Evolutionary conservation across 2,888 invertebrate genomes (phyloP), one percentile per base, ranked within the genome.

Genomic region (Eretmocerus hayati): DNA sequence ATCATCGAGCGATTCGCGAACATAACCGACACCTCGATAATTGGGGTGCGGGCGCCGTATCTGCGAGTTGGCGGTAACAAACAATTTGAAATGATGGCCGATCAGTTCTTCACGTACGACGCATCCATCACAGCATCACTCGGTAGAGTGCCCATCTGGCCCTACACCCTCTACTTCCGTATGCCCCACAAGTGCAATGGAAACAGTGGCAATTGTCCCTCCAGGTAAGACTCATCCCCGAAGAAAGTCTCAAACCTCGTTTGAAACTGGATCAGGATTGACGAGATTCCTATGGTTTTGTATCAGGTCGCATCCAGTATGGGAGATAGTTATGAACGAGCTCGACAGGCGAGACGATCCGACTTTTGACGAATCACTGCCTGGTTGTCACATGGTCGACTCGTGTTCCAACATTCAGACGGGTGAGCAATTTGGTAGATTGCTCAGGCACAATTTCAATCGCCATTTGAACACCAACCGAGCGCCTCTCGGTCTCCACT

Each of bases 321-420:
- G 93, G 93, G 93, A 93, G 75, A 92, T 93, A 84, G 92, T 92
- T 43, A 90, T 93, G 90, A 93, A 93, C 69, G 93, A 93, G 71
- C 74, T 93, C 60, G 92, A 93, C 74, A 83, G 92, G 71, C 82
- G 93, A 72, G 92, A 93, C 70, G 92, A 93, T 66, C 92, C 92
- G 4, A 88, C 88, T 5, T 92, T 92, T 69, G 93, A 93, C 65
- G 93, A 93, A 72, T 89, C 89, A 4, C 77, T 93, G 48, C 91
- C 92, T 31, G 90, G 92, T 81, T 92, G 92, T 73, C 91, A 92
- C 73, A 90, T 92, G 79, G 91, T 93, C 0, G 92, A 92, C 70
- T 91, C 91, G 22, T 93, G 93, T 74, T 90, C 91, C 22, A 93
- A 92, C 75, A 85, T 93, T 59, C 90, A 90, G 73, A 81, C 84